Percentiles rank a stretch among this genome's conserved stretches.
Evolutionary conservation across 2,888 invertebrate species (phyloP).

Genomic region (Seira musarum): DNA sequence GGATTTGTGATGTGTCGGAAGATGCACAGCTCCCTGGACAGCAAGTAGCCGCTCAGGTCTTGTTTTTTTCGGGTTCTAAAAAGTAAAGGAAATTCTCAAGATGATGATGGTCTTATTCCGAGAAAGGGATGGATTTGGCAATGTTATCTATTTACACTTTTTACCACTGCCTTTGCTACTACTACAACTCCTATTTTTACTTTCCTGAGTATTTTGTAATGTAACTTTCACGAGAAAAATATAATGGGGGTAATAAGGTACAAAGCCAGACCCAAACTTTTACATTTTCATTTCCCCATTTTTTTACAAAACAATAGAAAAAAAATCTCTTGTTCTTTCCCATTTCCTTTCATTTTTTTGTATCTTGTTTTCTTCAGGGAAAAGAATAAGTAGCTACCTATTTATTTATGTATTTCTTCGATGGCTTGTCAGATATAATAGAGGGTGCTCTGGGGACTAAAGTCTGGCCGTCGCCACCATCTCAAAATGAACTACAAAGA

Average conservation of each 20-base stretch:
- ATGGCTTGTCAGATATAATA: slow-evolving; percentile 52
- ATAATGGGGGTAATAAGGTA: too few relatives aligned
- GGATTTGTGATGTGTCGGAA: slow-evolving; percentile 62
- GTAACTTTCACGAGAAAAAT: too few relatives aligned
- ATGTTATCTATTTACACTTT: too few relatives aligned
- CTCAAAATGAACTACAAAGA: background rate
- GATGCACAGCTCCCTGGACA: slow-evolving; percentile 64
- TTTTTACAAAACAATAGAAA: background rate
- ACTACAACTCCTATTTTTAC: too few relatives aligned
- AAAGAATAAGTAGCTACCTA: slow-evolving; percentile 48
- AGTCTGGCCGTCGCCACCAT: slow-evolving; percentile 18
- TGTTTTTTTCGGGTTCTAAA: background rate
- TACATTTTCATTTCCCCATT: slow-evolving; percentile 28
- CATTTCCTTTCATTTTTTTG: slow-evolving; percentile 12
- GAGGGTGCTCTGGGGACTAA: slow-evolving; percentile 34
- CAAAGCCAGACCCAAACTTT: too few relatives aligned
- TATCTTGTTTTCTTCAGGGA: slow-evolving; percentile 38
- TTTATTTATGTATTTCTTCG: slow-evolving; percentile 64
- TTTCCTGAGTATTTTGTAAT: slow-evolving; percentile 13
- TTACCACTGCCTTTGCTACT: too few relatives aligned
- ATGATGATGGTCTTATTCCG: too few relatives aligned
- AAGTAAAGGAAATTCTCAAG: slow-evolving; percentile 6
- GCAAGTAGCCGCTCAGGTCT: slow-evolving; percentile 44
- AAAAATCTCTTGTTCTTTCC: slow-evolving; percentile 20
- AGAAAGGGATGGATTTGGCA: too few relatives aligned